Conservation (phyloP, 2,113 vertebrate species). For the Pelmatolapia mariae region DNA sequence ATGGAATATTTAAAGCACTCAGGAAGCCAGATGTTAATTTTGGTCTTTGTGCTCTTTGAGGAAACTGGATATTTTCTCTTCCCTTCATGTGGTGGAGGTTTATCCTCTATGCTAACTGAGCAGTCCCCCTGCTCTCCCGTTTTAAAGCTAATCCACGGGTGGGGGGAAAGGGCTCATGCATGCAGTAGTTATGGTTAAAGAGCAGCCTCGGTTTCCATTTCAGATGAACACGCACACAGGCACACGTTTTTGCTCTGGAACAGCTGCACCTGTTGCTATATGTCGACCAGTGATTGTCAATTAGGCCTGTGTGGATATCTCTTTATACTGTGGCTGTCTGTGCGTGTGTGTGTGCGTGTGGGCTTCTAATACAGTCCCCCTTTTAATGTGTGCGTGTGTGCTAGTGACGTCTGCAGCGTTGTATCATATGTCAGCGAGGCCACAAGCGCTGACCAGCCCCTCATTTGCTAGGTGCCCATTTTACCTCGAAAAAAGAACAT, state of each 20-base stretch:
- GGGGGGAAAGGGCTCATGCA: conserved; percentile 19
- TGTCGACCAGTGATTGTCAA: conserved; percentile 24
- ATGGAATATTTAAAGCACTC: background rate
- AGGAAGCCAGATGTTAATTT: background rate
- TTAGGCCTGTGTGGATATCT: background rate
- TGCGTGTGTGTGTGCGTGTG: background rate
- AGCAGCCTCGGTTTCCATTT: conserved; percentile 41
- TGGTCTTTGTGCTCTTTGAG: background rate
- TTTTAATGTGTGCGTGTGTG: background rate
- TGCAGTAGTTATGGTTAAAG: conserved; percentile 33
- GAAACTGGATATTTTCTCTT: conserved; percentile 24
- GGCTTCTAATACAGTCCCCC: background rate
- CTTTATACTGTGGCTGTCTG: background rate
- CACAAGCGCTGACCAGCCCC: conserved; percentile 28
- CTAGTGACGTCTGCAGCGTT: background rate
- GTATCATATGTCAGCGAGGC: conserved; percentile 28
- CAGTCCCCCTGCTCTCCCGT: background rate
- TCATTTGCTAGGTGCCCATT: conserved; percentile 36
- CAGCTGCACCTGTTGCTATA: conserved; percentile 61
- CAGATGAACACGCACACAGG: conserved; percentile 17
- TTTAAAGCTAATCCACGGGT: conserved; percentile 41
- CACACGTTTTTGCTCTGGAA: background rate
- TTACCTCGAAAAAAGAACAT: conserved; percentile 32
- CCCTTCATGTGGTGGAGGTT: conserved; percentile 43
- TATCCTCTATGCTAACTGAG: background rate